Evolutionary conservation across 2,888 invertebrate species (phyloP).

Genomic region (Callimorpha dominula): DNA sequence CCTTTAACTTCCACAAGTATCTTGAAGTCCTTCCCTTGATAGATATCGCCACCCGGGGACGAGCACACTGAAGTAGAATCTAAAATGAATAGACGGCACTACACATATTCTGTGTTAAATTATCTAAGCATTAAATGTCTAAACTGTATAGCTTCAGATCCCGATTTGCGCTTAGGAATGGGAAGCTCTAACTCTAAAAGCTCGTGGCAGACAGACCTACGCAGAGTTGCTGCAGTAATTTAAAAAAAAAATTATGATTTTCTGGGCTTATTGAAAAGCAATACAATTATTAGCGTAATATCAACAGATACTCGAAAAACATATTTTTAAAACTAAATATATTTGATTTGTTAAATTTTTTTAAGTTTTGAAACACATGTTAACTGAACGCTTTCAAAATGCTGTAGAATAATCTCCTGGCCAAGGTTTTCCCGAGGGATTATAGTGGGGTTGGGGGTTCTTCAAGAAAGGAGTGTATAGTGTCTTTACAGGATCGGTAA

Average conservation of each 20-base stretch:
- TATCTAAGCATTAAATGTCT: background rate
- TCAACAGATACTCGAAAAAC: no score
- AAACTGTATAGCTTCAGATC: background rate
- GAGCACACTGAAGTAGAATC: conserved; percentile 81
- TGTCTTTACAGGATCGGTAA: no score
- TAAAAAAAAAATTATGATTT: no score
- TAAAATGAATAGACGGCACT: conserved; percentile 47
- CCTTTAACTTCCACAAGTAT: conserved; percentile 84
- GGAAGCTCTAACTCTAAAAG: background rate
- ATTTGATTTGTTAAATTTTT: no score
- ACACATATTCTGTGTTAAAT: background rate
- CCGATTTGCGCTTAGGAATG: background rate
- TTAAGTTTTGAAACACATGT: background rate
- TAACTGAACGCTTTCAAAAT: background rate
- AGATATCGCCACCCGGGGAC: conserved; percentile 80
- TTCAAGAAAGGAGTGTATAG: no score
- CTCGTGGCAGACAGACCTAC: background rate
- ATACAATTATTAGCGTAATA: no score
- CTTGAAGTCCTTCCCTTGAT: conserved; percentile 82
- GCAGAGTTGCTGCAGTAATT: no score
- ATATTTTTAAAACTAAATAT: no score
- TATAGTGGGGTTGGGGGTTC: no score
- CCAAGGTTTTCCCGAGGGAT: no score
- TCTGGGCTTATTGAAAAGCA: no score
- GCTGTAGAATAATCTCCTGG: no score